Base-by-base conservation (phyloP, 1,140 invertebrate species). In the Lepeophtheirus salmonis region DNA sequence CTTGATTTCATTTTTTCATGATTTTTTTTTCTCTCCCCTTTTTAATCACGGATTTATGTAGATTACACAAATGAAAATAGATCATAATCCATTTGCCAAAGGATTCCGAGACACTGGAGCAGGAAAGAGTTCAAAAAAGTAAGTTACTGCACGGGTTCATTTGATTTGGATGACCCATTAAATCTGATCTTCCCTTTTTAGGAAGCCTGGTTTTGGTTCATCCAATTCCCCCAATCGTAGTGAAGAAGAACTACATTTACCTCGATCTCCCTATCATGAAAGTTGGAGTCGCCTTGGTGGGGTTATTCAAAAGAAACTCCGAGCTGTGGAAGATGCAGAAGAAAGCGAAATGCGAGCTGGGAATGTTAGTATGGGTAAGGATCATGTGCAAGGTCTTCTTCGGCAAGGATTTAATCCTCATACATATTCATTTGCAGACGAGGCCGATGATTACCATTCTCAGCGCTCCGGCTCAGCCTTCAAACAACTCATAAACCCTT, bases 51-150 rank as follows among this genome's bases (percentile, higher is more conserved):
- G 6, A 12, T 54, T 54, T 57, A n/a, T 16, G 52, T 16, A 60
- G 90, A 96, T 97, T 69, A 97, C 92, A 62, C 90, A 97, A 74
- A 73, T 97, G 70, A 97, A 97, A 74, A 97, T 97, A 68, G 91
- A 97, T 78, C 89, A 97, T 78, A 97, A 97, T 74, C 92, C 92
- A n/a, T 97, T 97, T 72, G 92, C 92, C 57, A 97, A 97, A 80
- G 92, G 92, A 64, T 97, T 97, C 76, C 78, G 92, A 66, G 91
- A 97, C 71, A 96, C 88, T 4, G 89, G 88, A 21, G 89, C 89
- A 60, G 89, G 89, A 53, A 91, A 91, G 74, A 74, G 88, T 68
- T 88, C 91, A 70, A 94, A 92, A 79, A 92, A 92, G 89, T 92
- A 80, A 90, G 87, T 84, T 72, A 49, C 13, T n/a, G n/a, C n/a